These are phyloP conservation scores for Parapristionchus giblindavisi DNA, from an alignment of 2,888 invertebrate genomes.

Conservation along the genomic window DNA sequence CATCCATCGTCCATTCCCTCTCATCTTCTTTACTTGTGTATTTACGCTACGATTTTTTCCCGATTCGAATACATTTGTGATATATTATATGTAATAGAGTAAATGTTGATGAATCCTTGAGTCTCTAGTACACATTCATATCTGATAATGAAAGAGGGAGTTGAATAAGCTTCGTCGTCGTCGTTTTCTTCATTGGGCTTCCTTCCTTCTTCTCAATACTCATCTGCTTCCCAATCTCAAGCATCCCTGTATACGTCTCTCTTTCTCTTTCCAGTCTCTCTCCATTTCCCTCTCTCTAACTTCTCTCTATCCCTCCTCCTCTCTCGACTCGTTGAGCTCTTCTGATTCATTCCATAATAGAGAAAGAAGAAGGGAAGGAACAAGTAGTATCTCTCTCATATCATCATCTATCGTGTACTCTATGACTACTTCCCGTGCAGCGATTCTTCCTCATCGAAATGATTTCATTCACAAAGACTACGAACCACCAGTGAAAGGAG, in stretches of 20 bases:
- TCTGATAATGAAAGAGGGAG: too few species aligned
- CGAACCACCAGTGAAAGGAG: conserved; percentile 4
- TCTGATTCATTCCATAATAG: conserved; percentile 8
- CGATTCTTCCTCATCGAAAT: background rate
- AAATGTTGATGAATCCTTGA: too few species aligned
- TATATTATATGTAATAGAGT: background rate
- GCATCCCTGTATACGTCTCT: background rate
- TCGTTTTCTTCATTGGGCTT: conserved; percentile 14
- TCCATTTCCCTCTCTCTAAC: conserved; percentile 1
- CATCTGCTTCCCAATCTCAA: conserved; percentile 16
- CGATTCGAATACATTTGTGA: background rate
- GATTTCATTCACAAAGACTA: conserved; percentile 31
- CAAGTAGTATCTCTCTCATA: background rate
- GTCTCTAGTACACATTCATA: too few species aligned
- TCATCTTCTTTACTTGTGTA: background rate
- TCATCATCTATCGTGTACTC: background rate
- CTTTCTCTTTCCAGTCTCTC: conserved; percentile 1
- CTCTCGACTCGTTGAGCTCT: conserved; percentile 1
- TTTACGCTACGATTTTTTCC: background rate
- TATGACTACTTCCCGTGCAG: background rate
- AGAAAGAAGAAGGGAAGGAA: background rate
- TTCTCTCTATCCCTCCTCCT: conserved; percentile 3
- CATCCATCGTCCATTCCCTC: background rate
- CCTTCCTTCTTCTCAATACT: background rate
- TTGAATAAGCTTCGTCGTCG: too few species aligned